Base-by-base conservation (phyloP, 1,140 invertebrate genomes). In the Ctenoplectra terminalis region DNA sequence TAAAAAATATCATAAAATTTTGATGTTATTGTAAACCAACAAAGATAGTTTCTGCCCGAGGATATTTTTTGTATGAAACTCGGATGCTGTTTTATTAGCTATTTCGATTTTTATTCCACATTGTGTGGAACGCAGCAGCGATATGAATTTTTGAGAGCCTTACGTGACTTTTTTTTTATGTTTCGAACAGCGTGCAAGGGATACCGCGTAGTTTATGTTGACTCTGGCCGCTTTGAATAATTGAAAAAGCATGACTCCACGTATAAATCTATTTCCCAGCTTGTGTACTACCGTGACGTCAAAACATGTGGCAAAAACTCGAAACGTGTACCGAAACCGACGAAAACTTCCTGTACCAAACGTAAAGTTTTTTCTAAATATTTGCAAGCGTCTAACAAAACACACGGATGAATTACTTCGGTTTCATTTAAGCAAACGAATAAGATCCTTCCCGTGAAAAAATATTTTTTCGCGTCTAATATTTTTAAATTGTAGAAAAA, bases 221-320 rank as follows among this genome's bases (percentile, higher is more conserved):
- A 26, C 43, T 29, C 43, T 46, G 13, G 40, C 37, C 5, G 17
- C 75, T 9, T n/a, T 46, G 43, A 60, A 78, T 58, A 60, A 78
- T 70, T 29, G 40, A 78, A 78, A 52, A 37, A 8, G 15, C 75
- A 58, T 56, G 75, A 48, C 52, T 67, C 13, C 17, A 23, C 63
- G 29, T 23, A 3, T 31, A 43, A 40, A 63, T 61, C 31, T 13
- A 50, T 63, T n/a, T n/a, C n/a, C n/a, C 48, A n/a, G 17, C 29
- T 26, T 5, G 7, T 7, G 20, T 54, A 13, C 11, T 4, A 1
- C 52, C 5, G 9, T n/a, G 54, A 58, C 54, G 20, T 43, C 52
- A 43, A 23, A 46, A 37, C n/a, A n/a, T 20, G 17, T n/a, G 11
- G 23, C 29, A 37, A 66, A 23, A 43, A 48, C 34, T 43, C 37